phyloP scores from a whole-genome alignment of 2,113 vertebrate genomes.

The Malaclemys terrapin region DNA sequence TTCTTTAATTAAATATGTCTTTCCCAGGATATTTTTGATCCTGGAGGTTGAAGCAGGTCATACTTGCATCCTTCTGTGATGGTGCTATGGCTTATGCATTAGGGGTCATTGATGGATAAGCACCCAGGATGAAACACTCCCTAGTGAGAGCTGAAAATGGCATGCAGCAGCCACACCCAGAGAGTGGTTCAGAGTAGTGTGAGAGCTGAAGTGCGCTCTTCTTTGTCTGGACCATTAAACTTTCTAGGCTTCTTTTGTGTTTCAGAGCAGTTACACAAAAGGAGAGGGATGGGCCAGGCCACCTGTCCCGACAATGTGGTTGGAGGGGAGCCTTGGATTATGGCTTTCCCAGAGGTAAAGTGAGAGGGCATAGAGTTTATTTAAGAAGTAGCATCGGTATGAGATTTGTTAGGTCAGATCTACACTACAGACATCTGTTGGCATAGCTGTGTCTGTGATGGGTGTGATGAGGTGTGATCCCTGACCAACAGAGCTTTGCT shows the following conservation, averaged over 20 bases:
- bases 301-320: neutral
- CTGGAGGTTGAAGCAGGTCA: slow-evolving; percentile 41
- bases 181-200: neutral
- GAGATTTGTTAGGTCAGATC: neutral
- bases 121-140: neutral
- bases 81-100: neutral
- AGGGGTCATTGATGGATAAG: neutral
- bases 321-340: neutral
- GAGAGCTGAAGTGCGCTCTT: neutral
- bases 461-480: neutral
- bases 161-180: neutral
- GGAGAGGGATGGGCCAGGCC: neutral
- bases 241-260: neutral
- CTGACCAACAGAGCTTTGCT: neutral
- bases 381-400: neutral
- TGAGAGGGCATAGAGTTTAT: neutral
- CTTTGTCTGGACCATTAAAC: neutral
- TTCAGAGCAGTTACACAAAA: neutral
- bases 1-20: slow-evolving; percentile 34
- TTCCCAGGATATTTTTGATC: slow-evolving; percentile 23
- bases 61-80: neutral
- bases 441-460: too few relatives aligned
- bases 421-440: too few relatives aligned
- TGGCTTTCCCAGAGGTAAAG: neutral
- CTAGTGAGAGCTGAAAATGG: neutral